phyloP scores from a whole-genome alignment of 1,140 invertebrate species.

The Chionoecetes opilio region DNA sequence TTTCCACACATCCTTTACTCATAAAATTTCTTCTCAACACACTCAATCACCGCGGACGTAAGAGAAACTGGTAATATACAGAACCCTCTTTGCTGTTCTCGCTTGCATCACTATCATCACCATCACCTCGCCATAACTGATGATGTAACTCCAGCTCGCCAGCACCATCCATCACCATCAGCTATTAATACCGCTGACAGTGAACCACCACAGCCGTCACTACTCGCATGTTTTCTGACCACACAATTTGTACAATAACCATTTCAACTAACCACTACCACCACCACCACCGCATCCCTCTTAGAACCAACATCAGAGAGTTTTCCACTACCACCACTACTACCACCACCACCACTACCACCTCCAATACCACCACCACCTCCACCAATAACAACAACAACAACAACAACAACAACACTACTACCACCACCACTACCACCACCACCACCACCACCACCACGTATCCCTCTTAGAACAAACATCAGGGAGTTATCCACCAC shows the following conservation, averaged over 20 bases:
- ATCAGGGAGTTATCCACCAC: background rate
- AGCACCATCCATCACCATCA: background rate
- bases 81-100: background rate
- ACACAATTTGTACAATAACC: background rate
- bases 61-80: background rate
- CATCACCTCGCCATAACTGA: background rate
- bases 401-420: background rate
- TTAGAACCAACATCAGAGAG: background rate
- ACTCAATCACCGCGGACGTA: background rate
- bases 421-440: background rate
- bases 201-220: slow-evolving; percentile 34
- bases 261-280: background rate
- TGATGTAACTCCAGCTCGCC: background rate
- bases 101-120: background rate
- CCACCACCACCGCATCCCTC: background rate
- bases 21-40: background rate
- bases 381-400: background rate
- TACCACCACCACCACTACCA: background rate
- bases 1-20: background rate
- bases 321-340: background rate
- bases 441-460: background rate
- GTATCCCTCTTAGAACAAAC: too few relatives aligned
- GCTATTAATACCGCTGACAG: background rate
- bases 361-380: background rate
- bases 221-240: background rate